Evolutionary conservation across 2,797 vertebrate genomes (phyloP), one percentile per base, ranked within the genome.

Genomic region (Emydoidea blandingii): DNA sequence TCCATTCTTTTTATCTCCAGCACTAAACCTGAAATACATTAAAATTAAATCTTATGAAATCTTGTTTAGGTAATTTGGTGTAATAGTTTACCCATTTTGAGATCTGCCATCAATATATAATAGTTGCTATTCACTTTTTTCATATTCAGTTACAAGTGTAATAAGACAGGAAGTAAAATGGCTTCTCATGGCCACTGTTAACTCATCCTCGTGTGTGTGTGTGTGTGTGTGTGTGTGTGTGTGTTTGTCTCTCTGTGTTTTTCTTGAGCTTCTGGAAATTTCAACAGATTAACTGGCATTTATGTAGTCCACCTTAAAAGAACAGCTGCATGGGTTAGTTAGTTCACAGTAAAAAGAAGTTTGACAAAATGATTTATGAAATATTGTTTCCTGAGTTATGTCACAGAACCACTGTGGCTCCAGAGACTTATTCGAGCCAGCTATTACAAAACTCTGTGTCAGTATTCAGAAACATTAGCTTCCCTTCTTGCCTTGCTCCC

Each of bases 321-420:
- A 96, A 88, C 94, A 96, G 88, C 81, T 94, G 87, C 74, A 79
- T 49, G 53, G 10, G 19, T 72, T 23, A 90, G 62, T 95, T 92
- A 88, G 85, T 92, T 95, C 88, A 93, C 54, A 56, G 79, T 49
- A 89, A 94, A 88, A 95, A 72, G 16, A 91, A 91, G 57, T 83
- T 87, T 79, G 86, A 94, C 54, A 93, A 94, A 92, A 89, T 95
- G 78, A 96, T 96, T 91, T 93, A 91, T 94, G 90, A 81, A 95
- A 89, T 96, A 96, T 89, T 95, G 91, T 95, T 97, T 96, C 89
- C 85, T 93, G 94, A 92, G 88, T 96, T 96, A 95, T 93, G 94
- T 97, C 95, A 94, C 90, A 93, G 90, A 85, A 94, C 76, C 72
- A 84, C 54, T 90, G 34, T 95, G 80, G 5, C 96, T 96, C 93